Percentiles rank a stretch among this genome's conserved stretches.
phyloP scores from a whole-genome alignment of 2,888 invertebrate genomes.

The Archaeoteleia sp. region DNA sequence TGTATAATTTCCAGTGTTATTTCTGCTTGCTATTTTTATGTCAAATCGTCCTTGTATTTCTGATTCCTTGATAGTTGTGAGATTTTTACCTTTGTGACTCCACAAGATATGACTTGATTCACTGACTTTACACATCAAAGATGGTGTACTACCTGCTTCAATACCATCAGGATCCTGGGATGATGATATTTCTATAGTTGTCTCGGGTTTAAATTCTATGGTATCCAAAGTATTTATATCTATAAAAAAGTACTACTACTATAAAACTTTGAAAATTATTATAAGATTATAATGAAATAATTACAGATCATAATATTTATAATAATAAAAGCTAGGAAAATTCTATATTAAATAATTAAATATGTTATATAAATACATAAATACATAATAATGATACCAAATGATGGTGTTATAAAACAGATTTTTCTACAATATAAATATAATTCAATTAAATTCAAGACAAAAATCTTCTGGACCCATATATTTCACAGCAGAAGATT shows the following conservation, averaged over 20 bases:
- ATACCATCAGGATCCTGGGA: slow-evolving; percentile 69
- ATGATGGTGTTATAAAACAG: no score
- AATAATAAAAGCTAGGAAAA: no score
- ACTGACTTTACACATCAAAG: slow-evolving; percentile 77
- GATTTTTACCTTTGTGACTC: slow-evolving; percentile 78
- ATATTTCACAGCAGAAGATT: no score
- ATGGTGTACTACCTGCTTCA: slow-evolving; percentile 71
- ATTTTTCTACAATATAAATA: no score
- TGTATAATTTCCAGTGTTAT: slow-evolving; percentile 79
- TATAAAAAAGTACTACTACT: slow-evolving; percentile 27
- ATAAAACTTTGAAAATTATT: no score
- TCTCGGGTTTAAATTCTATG: slow-evolving; percentile 47
- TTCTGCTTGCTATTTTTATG: slow-evolving; percentile 77
- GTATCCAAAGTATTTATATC: slow-evolving; percentile 55
- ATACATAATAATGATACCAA: no score
- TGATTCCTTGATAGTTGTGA: slow-evolving; percentile 73
- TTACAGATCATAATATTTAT: no score
- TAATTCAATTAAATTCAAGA: no score
- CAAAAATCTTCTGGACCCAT: no score
- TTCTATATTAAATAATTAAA: no score
- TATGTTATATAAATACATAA: no score
- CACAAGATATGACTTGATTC: slow-evolving; percentile 78
- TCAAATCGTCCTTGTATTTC: slow-evolving; percentile 75
- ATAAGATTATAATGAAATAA: no score
- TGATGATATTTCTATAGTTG: slow-evolving; percentile 60